Evolutionary conservation across 2,113 vertebrate species (phyloP), one percentile per base, ranked within the genome.

Genomic region (Actenoides lindsayi): DNA sequence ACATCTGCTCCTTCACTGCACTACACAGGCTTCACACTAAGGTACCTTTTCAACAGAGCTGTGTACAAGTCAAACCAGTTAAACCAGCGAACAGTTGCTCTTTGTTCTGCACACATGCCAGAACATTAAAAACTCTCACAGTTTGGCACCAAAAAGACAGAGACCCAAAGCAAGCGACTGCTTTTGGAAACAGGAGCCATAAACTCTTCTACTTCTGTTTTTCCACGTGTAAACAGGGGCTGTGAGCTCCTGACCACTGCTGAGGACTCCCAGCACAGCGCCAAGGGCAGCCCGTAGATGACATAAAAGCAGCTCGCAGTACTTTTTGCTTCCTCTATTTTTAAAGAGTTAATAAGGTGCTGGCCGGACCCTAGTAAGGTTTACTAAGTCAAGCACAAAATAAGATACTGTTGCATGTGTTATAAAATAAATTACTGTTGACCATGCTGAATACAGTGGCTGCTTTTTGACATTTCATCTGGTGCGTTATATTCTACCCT

Each of bases 41-140:
- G 83, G 83, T 89, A 93, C 80, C 51, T 92, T 97, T 95, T 92
- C 90, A 95, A 23, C 1, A 0, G 74, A 60, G 86, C 89, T 76
- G 77, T 71, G 77, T 93, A 84, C 86, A 64, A 94, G 87, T 94
- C 93, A 94, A 90, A 96, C 92, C 88, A 95, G 96, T 90, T 87
- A 96, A 92, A 95, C 91, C 91, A 94, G 91, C 0, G 1, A 96
- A 97, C 95, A 96, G 87, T 96, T 94, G 93, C 89, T 96, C 95
- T 97, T 97, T 97, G 95, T 97, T 89, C 95, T 76, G 78, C 81
- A 75, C 81, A 85, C 93, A 96, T 91, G 95, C 89, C 87, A 89
- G 77, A 94, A 94, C 68, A 76, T 83, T 95, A 87, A 90, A 88
- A 94, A 82, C 76, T 87, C 85, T 93, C 93, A 92, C 69, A 75